Percentiles rank a stretch among this genome's conserved stretches.
Evolutionary conservation across 1,140 invertebrate species (phyloP).

Genomic region (Theocolax elegans): DNA sequence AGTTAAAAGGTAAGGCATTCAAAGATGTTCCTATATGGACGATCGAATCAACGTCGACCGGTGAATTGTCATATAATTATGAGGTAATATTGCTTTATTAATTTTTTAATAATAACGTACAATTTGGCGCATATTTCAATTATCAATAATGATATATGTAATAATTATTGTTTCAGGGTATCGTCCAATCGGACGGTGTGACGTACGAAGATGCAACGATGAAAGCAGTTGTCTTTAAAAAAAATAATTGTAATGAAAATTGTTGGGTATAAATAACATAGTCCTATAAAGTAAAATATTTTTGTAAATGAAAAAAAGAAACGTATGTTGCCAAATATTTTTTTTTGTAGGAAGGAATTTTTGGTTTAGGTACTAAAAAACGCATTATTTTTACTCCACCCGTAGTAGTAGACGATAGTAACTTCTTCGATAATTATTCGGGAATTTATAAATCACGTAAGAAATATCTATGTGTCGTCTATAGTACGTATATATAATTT

Average conservation of each 20-base stretch:
- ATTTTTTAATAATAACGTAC: too few species aligned
- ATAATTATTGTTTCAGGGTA: not conserved
- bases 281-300: not conserved
- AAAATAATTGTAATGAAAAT: not conserved
- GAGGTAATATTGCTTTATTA: not conserved
- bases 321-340: too few species aligned
- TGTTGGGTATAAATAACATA: not conserved
- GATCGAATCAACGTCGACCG: not conserved
- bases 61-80: not conserved
- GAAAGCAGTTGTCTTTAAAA: not conserved
- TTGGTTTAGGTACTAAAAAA: not conserved
- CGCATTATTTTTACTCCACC: too few species aligned
- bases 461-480: not conserved
- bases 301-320: too few species aligned
- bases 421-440: too few species aligned
- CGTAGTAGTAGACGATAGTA: not conserved
- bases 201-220: not conserved
- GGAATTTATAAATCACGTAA: not conserved
- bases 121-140: too few species aligned
- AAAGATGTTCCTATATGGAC: not conserved
- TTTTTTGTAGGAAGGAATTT: not conserved
- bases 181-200: not conserved
- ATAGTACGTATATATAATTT: too few species aligned
- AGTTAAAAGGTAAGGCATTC: not conserved
- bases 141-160: too few species aligned